Percentiles rank a stretch among this genome's conserved stretches.
Evolutionary conservation across 2,113 vertebrate species (phyloP).

Genomic region (Mirza zaza): DNA sequence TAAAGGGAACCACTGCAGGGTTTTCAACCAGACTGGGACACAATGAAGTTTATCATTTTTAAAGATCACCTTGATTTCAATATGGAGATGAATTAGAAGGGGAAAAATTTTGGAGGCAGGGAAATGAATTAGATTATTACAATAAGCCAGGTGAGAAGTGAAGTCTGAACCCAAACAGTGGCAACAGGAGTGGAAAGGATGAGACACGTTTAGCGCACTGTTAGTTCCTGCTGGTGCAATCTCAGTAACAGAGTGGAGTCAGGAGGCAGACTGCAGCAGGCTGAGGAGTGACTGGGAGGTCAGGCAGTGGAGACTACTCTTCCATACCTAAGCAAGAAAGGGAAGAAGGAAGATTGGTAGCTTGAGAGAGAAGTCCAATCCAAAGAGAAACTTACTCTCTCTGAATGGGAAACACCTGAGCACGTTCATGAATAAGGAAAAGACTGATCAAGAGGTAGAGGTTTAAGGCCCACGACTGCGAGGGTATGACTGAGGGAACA

Average conservation of each 20-base stretch:
- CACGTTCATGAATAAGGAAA: background rate
- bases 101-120: background rate
- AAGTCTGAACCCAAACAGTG: background rate
- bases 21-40: background rate
- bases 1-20: background rate
- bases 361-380: background rate
- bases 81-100: background rate
- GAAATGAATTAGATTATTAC: background rate
- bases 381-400: background rate
- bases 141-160: background rate
- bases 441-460: background rate
- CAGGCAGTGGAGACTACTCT: background rate
- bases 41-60: background rate
- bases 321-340: background rate
- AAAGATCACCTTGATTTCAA: background rate
- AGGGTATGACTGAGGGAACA: background rate
- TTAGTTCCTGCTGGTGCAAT: background rate
- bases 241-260: background rate
- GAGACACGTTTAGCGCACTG: fast-evolving
- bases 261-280: background rate
- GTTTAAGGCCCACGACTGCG: background rate
- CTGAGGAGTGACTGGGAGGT: background rate
- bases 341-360: background rate
- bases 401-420: background rate
- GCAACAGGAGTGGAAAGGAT: background rate